Evolutionary conservation across 2,888 invertebrate species (phyloP), one percentile per base, ranked within the genome.

Genomic region (Amblyjoppa fuscipennis): DNA sequence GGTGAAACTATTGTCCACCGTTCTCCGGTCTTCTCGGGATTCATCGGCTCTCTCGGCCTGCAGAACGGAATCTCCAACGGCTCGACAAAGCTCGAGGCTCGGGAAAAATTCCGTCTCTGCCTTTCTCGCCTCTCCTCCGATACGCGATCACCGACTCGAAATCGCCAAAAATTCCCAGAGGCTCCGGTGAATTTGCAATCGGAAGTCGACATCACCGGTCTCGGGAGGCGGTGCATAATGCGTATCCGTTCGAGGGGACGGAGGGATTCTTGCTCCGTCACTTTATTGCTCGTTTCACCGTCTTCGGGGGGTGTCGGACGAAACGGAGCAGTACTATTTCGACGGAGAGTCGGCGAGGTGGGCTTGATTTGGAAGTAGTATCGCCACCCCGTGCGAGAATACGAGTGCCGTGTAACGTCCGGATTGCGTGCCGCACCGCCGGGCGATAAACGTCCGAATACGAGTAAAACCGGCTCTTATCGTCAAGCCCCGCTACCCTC

Each of bases 401-500:
- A 88, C 87, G 75, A 71, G 79, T 88, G 77, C 86, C 84, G 87
- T 87, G 84, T 88, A 90, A 91, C 87, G 87, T 76, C 85, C 79
- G 89, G 89, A 89, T 91, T 88, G 91, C 91, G 91, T 91, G 91
- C 79, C 71, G 82, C 90, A 81, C 76, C 84, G 31, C 45, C 61
- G 71, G 51, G 83, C 92, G 91, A 91, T 90, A 90, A 90, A 90
- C 90, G 91, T 89, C 88, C 89, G 88, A 88, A 89, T 90, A 88
- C 89, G 90, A 91, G 89, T 91, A 91, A 90, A 90, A 88, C 89
- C 88, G 87, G 81, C 87, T 85, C 89, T 88, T 87, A 77, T 81
- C 81, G 80, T 68, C 80, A 78, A 9, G 56, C 64, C 83, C 56
- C 51, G 20, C 34, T 49, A 16, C 25, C 5, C 25, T 66, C 66